Percentiles rank a stretch among this genome's conserved stretches.
Evolutionary conservation across 53 echinoderm and acorn worm species (phyloP).

Genomic region (Paracentrotus lividus): DNA sequence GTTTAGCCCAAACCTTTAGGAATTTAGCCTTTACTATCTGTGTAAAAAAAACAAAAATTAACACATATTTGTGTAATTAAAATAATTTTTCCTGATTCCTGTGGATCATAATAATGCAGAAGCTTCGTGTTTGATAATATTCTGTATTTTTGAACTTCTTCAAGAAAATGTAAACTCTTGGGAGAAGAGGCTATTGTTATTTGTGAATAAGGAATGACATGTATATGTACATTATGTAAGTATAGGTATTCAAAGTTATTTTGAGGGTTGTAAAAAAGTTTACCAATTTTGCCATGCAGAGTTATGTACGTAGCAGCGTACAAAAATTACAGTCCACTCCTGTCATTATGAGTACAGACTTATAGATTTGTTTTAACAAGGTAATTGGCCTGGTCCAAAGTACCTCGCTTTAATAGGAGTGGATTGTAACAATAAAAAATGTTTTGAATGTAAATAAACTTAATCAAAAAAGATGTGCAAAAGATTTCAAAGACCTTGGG

Average conservation of each 20-base stretch:
- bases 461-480: constrained; percentile 37
- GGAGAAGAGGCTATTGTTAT: background rate
- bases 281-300: background rate
- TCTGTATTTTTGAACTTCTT: background rate
- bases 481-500: background rate
- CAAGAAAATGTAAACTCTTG: background rate
- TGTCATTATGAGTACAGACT: too few relatives aligned
- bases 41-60: background rate
- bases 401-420: too few relatives aligned
- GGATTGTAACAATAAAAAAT: background rate
- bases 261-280: constrained; percentile 52
- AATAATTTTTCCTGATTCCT: background rate
- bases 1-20: background rate
- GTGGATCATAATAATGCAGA: background rate
- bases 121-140: background rate
- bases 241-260: constrained; percentile 52
- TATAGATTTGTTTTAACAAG: too few relatives aligned
- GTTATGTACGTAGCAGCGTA: background rate
- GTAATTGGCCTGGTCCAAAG: too few relatives aligned
- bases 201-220: constrained; percentile 11
- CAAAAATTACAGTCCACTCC: too few relatives aligned
- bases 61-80: too few relatives aligned
- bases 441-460: constrained; percentile 54
- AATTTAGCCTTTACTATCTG: background rate
- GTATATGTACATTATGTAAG: constrained; percentile 38